Evolutionary conservation across 2,888 invertebrate genomes (phyloP).

Genomic region (Cyaniris semiargus): DNA sequence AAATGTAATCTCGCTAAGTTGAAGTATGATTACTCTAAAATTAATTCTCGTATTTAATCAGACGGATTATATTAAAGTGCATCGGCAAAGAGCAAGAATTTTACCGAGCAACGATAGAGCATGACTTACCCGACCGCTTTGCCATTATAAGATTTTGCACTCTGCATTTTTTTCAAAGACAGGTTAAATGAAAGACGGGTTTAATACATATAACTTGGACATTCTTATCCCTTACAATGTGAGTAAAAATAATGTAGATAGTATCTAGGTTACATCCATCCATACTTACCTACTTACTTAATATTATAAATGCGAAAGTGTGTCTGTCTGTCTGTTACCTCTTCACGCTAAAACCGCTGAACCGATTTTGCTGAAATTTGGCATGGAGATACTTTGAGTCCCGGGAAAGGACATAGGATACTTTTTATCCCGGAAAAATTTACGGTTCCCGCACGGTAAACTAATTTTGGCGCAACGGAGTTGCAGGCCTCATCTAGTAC

Average conservation of each 20-base stretch:
- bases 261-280: neutral
- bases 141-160: constrained; percentile 11
- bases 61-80: neutral
- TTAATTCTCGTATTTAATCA: neutral
- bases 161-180: constrained; percentile 23
- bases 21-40: neutral
- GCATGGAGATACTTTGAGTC: too few species aligned
- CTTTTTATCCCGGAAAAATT: neutral
- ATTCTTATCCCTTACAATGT: neutral
- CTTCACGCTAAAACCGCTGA: too few species aligned
- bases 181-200: constrained; percentile 10
- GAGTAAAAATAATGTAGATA: neutral
- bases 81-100: neutral
- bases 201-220: constrained; percentile 12
- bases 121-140: neutral
- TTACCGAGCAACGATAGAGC: neutral
- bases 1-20: neutral
- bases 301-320: too few species aligned
- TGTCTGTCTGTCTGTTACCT: too few species aligned
- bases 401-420: too few species aligned
- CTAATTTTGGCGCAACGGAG: too few species aligned
- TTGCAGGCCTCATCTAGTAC: too few species aligned
- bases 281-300: too few species aligned
- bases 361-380: neutral
- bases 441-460: too few species aligned